phyloP scores from a whole-genome alignment of 2,113 vertebrate species.

The Thunnus maccoyii region DNA sequence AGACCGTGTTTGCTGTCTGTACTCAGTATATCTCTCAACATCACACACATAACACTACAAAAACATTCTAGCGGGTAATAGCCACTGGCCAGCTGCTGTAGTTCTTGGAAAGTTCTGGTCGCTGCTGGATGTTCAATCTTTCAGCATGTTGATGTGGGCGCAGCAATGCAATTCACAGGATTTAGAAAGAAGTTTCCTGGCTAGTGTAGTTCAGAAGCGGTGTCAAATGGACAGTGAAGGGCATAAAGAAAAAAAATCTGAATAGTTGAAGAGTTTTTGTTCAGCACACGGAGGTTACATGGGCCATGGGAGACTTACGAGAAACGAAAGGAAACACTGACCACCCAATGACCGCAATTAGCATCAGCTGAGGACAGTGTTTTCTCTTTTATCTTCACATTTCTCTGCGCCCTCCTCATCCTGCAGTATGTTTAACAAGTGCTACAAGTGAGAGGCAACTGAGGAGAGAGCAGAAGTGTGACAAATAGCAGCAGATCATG shows the following conservation, averaged over 20 bases:
- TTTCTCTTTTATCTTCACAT: conserved; percentile 42
- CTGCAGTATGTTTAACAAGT: conserved; percentile 66
- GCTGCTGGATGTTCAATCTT: conserved; percentile 39
- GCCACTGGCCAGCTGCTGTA: conserved; percentile 48
- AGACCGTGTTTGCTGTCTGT: conserved; percentile 4
- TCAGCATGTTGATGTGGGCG: conserved; percentile 43
- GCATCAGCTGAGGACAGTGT: conserved; percentile 23
- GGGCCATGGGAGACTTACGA: conserved; percentile 8
- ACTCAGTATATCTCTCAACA: conserved; percentile 51
- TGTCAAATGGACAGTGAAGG: conserved; percentile 22
- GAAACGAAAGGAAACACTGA: conserved; percentile 3
- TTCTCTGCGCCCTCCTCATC: conserved; percentile 38
- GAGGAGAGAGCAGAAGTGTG: conserved; percentile 73
- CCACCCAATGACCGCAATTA: conserved; percentile 27
- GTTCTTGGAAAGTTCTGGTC: conserved; percentile 48
- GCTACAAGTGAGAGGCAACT: conserved; percentile 71
- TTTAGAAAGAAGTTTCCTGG: conserved; percentile 44
- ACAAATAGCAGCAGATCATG: conserved; percentile 85
- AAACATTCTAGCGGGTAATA: conserved; percentile 45
- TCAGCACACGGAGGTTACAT: conserved; percentile 16
- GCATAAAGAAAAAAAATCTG: background rate
- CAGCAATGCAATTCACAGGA: conserved; percentile 19
- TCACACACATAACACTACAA: conserved; percentile 27
- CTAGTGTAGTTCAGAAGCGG: conserved; percentile 12
- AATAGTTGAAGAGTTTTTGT: conserved; percentile 11